Base-by-base conservation (phyloP, 2,888 invertebrate species). In the Brenthis ino region DNA sequence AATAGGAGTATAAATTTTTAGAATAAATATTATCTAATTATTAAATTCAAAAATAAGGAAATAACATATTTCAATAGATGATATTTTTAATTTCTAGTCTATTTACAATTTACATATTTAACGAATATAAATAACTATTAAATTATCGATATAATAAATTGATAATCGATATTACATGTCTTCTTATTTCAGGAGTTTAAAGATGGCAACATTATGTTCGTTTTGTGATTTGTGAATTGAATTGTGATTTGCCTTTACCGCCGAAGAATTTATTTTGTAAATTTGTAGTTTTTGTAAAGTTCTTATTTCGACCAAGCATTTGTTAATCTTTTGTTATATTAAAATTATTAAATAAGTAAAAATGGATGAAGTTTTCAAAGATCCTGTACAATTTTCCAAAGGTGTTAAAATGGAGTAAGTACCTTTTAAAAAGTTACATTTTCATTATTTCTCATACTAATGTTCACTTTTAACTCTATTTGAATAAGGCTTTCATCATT, bases 331-430 rank as follows among this genome's bases (percentile, higher is more conserved):
- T 20, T 20, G 20, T 20, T 20, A 58, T 8, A 13, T 20, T 37
- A 13, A 2, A 16, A 28, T 14, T 47, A 28, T 50, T 37, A 55
- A 28, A 13, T 12, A 16, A 33, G 28, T 14, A 33, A 80, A 69
- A 71, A 89, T 90, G 90, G 88, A 85, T 2, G 81, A 85, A 66
- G 70, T 81, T 3, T 85, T 82, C 57, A 79, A 80, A 69, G 83
- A 87, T 64, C 85, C 88, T 0, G 82, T 88, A 2, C 85, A 84
- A 60, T 76, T 91, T 60, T 82, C 89, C 0, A 84, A 88, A 76
- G 91, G 87, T 24, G 83, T 91, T 14, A 86, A 87, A 69, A 66
- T 90, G 33, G 83, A 82, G 91, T 91, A 78, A 75, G 75, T 77
- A 43, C 12, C 33, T 11, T 50, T n/a, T 12, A 12, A 16, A 14